phyloP scores from a whole-genome alignment of 2,113 vertebrate species.

The Cyrtonyx montezumae region DNA sequence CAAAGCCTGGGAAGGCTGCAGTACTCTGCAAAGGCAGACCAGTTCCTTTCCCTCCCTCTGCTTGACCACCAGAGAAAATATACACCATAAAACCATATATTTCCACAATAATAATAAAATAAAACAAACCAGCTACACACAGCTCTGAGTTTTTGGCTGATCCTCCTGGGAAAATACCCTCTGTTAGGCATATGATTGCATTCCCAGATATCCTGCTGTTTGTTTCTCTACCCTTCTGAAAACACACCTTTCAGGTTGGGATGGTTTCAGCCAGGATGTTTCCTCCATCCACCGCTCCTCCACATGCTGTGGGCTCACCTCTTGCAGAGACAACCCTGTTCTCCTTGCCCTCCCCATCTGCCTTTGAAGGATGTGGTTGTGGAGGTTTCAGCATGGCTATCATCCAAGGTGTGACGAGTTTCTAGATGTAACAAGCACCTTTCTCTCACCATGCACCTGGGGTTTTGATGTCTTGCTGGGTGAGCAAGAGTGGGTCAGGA shows the following conservation, averaged over 20 bases:
- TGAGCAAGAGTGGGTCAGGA: neutral
- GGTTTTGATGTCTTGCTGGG: neutral
- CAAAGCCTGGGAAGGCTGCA: neutral
- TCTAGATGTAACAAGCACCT: constrained; percentile 17
- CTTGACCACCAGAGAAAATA: fast-evolving
- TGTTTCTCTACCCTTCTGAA: neutral
- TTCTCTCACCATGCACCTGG: neutral
- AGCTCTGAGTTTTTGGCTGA: neutral
- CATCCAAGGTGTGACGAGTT: constrained; percentile 52
- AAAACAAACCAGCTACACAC: neutral
- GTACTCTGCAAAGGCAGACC: neutral
- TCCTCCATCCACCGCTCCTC: neutral
- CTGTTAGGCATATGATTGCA: fast-evolving
- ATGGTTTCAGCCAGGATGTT: neutral
- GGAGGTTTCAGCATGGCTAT: constrained; percentile 32
- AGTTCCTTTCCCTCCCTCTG: neutral
- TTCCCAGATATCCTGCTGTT: constrained; percentile 23
- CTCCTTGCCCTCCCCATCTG: fast-evolving
- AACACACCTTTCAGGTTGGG: neutral
- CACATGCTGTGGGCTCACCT: neutral
- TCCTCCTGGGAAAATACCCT: neutral
- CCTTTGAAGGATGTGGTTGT: neutral
- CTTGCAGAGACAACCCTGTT: neutral
- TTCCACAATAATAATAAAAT: neutral
- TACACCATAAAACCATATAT: neutral